phyloP scores from a whole-genome alignment of 2,113 vertebrate genomes.

The Ptychochromis oligacanthus region DNA sequence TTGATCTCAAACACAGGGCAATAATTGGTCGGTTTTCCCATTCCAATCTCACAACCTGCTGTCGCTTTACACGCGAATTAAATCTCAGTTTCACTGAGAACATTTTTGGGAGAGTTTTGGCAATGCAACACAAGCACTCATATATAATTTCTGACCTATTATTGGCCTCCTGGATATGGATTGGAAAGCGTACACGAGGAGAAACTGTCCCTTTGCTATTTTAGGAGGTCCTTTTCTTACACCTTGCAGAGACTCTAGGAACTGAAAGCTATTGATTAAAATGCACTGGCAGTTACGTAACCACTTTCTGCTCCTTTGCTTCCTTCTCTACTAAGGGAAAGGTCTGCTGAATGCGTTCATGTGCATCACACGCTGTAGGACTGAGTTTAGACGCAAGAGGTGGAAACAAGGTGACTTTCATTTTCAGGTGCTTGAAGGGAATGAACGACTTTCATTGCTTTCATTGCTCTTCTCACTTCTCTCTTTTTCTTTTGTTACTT shows the following conservation, averaged over 20 bases:
- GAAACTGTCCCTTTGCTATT: constrained; percentile 24
- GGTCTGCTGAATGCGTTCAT: neutral
- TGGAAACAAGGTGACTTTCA: constrained; percentile 29
- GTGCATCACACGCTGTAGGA: neutral
- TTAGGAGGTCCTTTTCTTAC: constrained; percentile 32
- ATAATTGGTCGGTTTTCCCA: neutral
- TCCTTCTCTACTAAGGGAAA: neutral
- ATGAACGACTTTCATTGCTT: constrained; percentile 22
- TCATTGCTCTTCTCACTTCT: constrained; percentile 27
- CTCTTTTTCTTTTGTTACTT: constrained; percentile 27
- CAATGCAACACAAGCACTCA: neutral
- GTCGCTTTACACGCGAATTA: neutral
- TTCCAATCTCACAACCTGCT: neutral
- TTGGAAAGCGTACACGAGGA: neutral
- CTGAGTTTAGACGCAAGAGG: neutral
- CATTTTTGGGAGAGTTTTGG: neutral
- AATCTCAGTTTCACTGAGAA: neutral
- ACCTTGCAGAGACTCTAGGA: constrained; percentile 13
- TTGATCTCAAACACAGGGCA: neutral
- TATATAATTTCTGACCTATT: neutral
- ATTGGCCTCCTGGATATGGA: neutral
- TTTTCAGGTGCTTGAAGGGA: constrained; percentile 23
- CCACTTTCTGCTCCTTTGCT: constrained; percentile 8
- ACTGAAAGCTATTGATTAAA: constrained; percentile 23
- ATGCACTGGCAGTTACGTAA: neutral